Percentiles rank a stretch among this genome's conserved stretches.
These are phyloP conservation scores for Syrphus vitripennis DNA, from an alignment of 2,888 invertebrate genomes.

Conservation along the genomic window DNA sequence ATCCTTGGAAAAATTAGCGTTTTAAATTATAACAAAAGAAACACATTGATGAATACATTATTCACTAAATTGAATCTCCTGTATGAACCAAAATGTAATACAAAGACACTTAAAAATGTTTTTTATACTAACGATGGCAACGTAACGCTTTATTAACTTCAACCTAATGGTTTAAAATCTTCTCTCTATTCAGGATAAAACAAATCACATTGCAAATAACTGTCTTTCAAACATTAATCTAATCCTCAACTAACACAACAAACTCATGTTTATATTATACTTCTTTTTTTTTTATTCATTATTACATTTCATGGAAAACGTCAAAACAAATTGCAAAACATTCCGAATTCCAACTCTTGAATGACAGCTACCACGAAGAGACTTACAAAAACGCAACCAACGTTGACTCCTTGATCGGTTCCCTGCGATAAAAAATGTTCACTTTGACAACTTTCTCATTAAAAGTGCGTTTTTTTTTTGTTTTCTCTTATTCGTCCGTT, in stretches of 20 bases:
- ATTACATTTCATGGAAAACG: constrained; percentile 43
- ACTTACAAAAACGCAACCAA: constrained; percentile 31
- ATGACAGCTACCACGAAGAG: constrained; percentile 40
- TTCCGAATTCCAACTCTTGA: constrained; percentile 55
- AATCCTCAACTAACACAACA: constrained; percentile 57
- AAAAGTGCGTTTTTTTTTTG: constrained; percentile 56
- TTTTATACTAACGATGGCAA: background rate
- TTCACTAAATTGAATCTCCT: no score
- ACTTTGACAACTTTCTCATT: constrained; percentile 71
- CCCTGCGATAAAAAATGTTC: constrained; percentile 47
- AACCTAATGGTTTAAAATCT: background rate
- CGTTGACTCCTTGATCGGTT: constrained; percentile 60
- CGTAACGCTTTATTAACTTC: background rate
- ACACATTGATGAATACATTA: no score
- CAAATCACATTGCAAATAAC: constrained; percentile 2
- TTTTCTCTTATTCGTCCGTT: background rate
- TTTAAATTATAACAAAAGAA: no score
- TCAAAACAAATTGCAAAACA: constrained; percentile 70
- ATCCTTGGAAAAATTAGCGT: no score
- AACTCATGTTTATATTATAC: constrained; percentile 18
- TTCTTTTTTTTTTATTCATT: background rate
- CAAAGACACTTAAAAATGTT: background rate
- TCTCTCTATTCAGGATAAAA: background rate
- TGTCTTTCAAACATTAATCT: constrained; percentile 54
- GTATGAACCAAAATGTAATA: no score